Evolutionary conservation across 2,113 vertebrate genomes (phyloP), one percentile per base, ranked within the genome.

Genomic region (Triplophysa dalaica): DNA sequence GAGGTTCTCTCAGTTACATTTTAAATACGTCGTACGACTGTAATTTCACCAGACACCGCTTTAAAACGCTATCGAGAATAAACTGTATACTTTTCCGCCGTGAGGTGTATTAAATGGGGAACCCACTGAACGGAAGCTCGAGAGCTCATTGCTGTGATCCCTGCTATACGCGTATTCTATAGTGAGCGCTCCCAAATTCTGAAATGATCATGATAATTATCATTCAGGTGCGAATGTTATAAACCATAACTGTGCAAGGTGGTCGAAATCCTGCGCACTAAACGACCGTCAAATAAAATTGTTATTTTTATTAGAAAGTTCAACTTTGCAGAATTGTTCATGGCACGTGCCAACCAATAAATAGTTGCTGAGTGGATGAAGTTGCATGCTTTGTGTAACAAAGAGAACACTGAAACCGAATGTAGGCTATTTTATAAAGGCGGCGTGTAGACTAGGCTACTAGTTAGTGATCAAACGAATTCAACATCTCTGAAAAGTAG

Each of bases 81-180:
- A 38, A 73, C 38, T 3, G 41, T 64, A 67, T 73, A 41, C 50
- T 66, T 14, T 50, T 60, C 16, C 26, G 58, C 52, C 38, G 60
- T 33, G 19, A 41, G 58, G 17, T 8, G 21, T 52, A 45, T 52
- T 63, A 12, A 33, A 69, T 22, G 63, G 60, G 69, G 63, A 50
- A 61, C 61, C 38, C 48, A 66, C 12, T 75, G 50, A 41, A 67
- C 67, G 72, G 65, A 79, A 82, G 77, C 65, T 50, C 77, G 52
- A 4, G 29, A 75, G 83, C 80, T 66, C 69, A 62, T 16, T 17
- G 38, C 65, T 54, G 70, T 16, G 70, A 58, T 62, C 16, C 22
- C 21, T 50, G 64, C 19, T 24, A 45, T 43, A 38, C 7, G 33
- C 33, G 6, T 38, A 38, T 2, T 50, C 19, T 21, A 58, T 0